A percentile compares a stretch with the other conserved stretches of the same genome.
phyloP scores from a whole-genome alignment of 2,888 invertebrate species.

The Limenitis camilla region DNA sequence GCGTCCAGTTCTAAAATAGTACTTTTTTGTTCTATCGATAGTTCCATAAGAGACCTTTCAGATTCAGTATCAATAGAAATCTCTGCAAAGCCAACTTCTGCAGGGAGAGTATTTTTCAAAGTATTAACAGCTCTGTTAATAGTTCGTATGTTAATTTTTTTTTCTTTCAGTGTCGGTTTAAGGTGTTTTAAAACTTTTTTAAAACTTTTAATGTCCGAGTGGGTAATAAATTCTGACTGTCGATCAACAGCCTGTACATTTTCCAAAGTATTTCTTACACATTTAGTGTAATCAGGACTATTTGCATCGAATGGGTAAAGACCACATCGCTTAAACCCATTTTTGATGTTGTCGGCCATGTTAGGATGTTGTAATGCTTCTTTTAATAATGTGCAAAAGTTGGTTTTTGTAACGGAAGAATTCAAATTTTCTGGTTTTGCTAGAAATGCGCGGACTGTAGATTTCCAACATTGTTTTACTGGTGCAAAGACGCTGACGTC shows the following conservation, averaged over 20 bases:
- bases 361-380: constrained; percentile 12
- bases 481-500: constrained; percentile 20
- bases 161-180: constrained; percentile 18
- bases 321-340: constrained; percentile 26
- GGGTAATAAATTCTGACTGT: constrained; percentile 9
- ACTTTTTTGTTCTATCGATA: no score
- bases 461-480: constrained; percentile 6
- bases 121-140: constrained; percentile 21
- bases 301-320: constrained; percentile 27
- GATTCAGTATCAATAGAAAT: constrained; percentile 18
- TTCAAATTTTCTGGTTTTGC: constrained; percentile 4
- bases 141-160: constrained; percentile 20
- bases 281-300: constrained; percentile 20
- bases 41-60: constrained; percentile 15
- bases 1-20: constrained; percentile 15
- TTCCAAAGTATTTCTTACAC: constrained; percentile 23
- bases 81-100: constrained; percentile 17
- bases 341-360: constrained; percentile 19
- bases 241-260: constrained; percentile 7
- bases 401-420: neutral
- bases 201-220: constrained; percentile 6
- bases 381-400: constrained; percentile 16
- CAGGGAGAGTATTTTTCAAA: constrained; percentile 19
- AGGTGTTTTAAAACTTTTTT: constrained; percentile 18
- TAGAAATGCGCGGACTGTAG: neutral